Conservation (phyloP, 1,140 invertebrate genomes). For the Leptinotarsa defecta region DNA sequence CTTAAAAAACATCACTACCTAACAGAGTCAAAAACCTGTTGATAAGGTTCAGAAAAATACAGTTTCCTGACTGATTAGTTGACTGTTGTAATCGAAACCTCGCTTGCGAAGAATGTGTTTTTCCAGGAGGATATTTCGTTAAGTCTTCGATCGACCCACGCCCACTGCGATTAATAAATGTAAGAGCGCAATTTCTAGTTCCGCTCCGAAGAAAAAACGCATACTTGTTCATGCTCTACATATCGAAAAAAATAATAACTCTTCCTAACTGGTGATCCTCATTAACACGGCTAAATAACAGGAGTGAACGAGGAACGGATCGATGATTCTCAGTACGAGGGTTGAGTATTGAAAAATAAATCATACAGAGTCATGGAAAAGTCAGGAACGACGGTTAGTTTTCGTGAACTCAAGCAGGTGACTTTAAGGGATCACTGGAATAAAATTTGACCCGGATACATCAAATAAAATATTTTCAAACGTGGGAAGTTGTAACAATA, state of each 20-base stretch:
- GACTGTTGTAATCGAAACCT: neutral
- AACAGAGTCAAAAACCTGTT: too few species aligned
- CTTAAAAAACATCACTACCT: too few species aligned
- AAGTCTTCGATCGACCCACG: neutral
- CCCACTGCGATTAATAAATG: neutral
- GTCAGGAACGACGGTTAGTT: too few species aligned
- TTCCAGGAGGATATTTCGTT: neutral
- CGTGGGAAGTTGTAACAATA: too few species aligned
- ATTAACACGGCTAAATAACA: neutral
- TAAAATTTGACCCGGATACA: too few species aligned
- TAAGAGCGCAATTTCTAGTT: slow-evolving; percentile 2
- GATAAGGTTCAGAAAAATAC: neutral
- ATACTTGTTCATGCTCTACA: slow-evolving; percentile 6
- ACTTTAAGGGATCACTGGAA: too few species aligned
- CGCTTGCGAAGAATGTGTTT: neutral
- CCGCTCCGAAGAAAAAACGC: neutral
- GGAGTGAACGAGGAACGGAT: too few species aligned
- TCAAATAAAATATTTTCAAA: too few species aligned
- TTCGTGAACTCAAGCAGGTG: too few species aligned
- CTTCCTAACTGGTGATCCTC: neutral
- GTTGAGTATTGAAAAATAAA: too few species aligned
- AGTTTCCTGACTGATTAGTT: neutral
- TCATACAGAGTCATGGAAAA: too few species aligned
- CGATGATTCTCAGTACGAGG: too few species aligned
- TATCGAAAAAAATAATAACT: slow-evolving; percentile 7